Evolutionary conservation across 2,888 invertebrate species (phyloP), one percentile per base, ranked within the genome.

Genomic region (Lymantria dispar): DNA sequence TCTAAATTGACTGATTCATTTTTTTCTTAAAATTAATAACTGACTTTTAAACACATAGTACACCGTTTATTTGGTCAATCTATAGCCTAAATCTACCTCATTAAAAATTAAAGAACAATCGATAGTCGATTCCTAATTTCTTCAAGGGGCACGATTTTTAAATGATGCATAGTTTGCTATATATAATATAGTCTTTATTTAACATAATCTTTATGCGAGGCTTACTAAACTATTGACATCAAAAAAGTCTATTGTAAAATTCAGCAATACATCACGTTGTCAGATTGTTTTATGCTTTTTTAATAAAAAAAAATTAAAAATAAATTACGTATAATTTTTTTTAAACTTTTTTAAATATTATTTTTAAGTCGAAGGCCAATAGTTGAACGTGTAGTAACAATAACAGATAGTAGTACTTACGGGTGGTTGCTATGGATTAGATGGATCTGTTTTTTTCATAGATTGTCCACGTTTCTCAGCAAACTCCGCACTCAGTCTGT

Each of bases 361-460:
- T 36, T 33, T 33, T 33, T 8, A 33, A 33, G 3, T 38, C 38
- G 3, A 38, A 38, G 1, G 3, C 11, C 33, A 38, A n/a, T 13
- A 1, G 7, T 8, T 38, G 13, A 2, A 38, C 13, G n/a, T 3
- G n/a, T 38, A 33, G 40, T 37, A 50, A 47, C 43, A 54, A 52
- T 47, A 62, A 60, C 60, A 54, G 50, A 50, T 29, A 46, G 40
- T 15, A 12, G 13, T 66, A 91, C 91, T 90, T 61, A 91, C 91
- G 74, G 90, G 82, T 87, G 87, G 80, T 81, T 91, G 91, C 91
- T 91, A 91, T 88, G 87, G 81, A 54, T 80, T 88, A 47, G 80
- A 71, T 12, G 90, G 85, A 64, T 88, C 87, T 48, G 80, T 65
- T 73, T 89, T 90, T 80, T 85, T 90, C 76, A 89, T 60, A 50